Evolutionary conservation across 1,140 invertebrate species (phyloP).

Genomic region (Araneus ventricosus): DNA sequence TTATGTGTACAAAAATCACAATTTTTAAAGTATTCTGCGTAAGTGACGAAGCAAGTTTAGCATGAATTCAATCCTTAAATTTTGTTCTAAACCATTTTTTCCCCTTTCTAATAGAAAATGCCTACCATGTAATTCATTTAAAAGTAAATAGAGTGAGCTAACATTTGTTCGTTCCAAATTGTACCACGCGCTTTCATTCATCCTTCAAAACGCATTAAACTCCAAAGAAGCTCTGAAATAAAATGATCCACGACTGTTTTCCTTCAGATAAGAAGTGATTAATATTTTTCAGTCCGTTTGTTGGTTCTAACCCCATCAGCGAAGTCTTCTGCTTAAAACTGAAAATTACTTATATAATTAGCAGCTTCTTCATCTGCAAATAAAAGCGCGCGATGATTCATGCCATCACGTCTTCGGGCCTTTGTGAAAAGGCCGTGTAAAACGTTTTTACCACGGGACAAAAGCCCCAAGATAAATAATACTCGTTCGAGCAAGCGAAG

Average conservation of each 20-base stretch:
- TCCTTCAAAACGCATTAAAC: neutral
- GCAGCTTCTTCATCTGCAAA: conserved; percentile 62
- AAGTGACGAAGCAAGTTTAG: too few species aligned
- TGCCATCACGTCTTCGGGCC: neutral
- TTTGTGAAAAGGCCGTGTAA: conserved; percentile 55
- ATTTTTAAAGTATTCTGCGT: too few species aligned
- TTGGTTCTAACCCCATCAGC: conserved; percentile 16
- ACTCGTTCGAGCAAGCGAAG: conserved; percentile 8
- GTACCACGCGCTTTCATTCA: neutral
- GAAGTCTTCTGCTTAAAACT: conserved; percentile 11
- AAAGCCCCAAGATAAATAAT: conserved; percentile 58
- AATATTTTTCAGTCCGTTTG: conserved; percentile 9
- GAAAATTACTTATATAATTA: conserved; percentile 68
- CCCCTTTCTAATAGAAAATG: neutral
- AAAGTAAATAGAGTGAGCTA: neutral
- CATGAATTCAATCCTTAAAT: too few species aligned
- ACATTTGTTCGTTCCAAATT: neutral
- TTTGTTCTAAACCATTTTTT: neutral
- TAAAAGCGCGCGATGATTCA: conserved; percentile 48
- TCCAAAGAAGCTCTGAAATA: neutral
- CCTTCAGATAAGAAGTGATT: neutral
- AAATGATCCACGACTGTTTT: neutral
- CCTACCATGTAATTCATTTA: neutral
- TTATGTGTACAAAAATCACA: too few species aligned
- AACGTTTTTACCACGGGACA: conserved; percentile 64